Evolutionary conservation across 1,140 invertebrate species (phyloP).

Genomic region (Eupristina koningsbergeri): DNA sequence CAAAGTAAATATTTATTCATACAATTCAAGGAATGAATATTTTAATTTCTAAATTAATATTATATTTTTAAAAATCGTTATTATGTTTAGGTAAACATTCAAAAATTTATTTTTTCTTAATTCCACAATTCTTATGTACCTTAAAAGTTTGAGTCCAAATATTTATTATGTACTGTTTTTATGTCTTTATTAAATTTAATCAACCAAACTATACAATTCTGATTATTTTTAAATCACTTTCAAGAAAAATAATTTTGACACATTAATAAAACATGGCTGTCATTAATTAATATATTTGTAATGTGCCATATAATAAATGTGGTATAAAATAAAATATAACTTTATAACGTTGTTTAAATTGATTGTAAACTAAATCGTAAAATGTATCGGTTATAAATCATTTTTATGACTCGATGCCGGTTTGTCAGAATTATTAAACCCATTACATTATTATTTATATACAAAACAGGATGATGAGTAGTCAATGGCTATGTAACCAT

Average conservation of each 20-base stretch:
- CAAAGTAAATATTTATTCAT: no score
- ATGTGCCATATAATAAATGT: slow-evolving; percentile 7
- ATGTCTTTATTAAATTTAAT: neutral
- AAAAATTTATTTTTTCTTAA: no score
- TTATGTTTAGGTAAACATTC: no score
- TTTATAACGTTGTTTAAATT: slow-evolving; percentile 41
- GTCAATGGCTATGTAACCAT: slow-evolving; percentile 16
- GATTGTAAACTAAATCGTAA: slow-evolving; percentile 41
- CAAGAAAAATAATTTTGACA: neutral
- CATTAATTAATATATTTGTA: slow-evolving; percentile 33
- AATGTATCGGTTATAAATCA: slow-evolving; percentile 41
- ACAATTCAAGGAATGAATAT: no score
- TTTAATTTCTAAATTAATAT: no score
- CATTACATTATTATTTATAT: slow-evolving; percentile 43
- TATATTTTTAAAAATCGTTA: no score
- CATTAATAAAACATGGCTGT: neutral
- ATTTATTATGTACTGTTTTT: neutral
- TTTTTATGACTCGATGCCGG: slow-evolving; percentile 31
- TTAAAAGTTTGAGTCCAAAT: no score
- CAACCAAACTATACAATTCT: neutral
- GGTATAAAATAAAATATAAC: slow-evolving; percentile 5
- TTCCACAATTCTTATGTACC: no score
- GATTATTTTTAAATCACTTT: neutral
- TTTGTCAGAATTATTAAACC: slow-evolving; percentile 42
- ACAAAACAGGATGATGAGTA: slow-evolving; percentile 10